Percentiles rank a stretch among this genome's conserved stretches.
phyloP scores from a whole-genome alignment of 2,113 vertebrate genomes.

The Rhea americana region DNA sequence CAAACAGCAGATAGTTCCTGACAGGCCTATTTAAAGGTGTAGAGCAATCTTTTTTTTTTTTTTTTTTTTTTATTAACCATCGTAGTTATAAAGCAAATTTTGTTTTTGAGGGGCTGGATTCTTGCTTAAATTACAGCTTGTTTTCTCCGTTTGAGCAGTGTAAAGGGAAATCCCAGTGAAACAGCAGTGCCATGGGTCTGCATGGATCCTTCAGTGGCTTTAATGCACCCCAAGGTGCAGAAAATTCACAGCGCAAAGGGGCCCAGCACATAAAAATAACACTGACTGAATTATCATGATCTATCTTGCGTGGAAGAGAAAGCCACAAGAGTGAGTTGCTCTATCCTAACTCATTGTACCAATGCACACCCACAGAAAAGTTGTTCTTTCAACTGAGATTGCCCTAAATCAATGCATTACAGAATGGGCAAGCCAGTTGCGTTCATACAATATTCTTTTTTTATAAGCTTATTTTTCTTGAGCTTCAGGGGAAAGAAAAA shows the following conservation, averaged over 20 bases:
- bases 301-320: neutral
- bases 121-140: neutral
- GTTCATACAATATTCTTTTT: slow-evolving; percentile 59
- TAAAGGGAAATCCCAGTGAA: neutral
- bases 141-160: neutral
- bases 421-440: neutral
- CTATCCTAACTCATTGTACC: neutral
- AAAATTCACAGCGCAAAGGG: neutral
- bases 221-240: neutral
- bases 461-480: slow-evolving; percentile 19
- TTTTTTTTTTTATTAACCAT: neutral
- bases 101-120: neutral
- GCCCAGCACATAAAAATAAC: neutral
- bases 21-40: neutral
- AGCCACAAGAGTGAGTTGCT: neutral
- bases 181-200: neutral
- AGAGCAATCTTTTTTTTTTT: neutral
- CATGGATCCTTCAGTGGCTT: neutral
- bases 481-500: slow-evolving; percentile 33
- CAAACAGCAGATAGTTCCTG: neutral
- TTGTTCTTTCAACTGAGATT: neutral
- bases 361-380: neutral
- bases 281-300: neutral
- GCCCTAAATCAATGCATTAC: neutral
- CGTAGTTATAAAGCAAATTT: neutral